A percentile compares a stretch with the other conserved stretches of the same genome.
These are phyloP conservation scores for Temnopleurus reevesii DNA, from an alignment of 53 echinoderm and acorn worm species.

Conservation along the genomic window DNA sequence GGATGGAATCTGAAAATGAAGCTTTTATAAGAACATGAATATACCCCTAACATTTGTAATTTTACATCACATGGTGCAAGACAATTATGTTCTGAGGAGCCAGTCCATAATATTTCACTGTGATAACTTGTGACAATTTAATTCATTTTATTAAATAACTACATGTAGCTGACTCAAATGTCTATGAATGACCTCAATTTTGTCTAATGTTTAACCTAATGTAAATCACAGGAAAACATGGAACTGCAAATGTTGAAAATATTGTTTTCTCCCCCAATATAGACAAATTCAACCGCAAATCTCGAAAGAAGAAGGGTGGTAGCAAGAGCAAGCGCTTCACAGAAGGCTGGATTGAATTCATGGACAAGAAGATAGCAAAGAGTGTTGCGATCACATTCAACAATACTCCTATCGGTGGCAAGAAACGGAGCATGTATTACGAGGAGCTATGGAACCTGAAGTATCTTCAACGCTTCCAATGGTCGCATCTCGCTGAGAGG, in stretches of 20 bases:
- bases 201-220: too few relatives aligned
- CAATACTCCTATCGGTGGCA: constrained; percentile 82
- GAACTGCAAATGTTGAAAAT: neutral
- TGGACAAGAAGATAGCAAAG: constrained; percentile 89
- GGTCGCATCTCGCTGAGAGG: constrained; percentile 86
- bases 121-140: too few relatives aligned
- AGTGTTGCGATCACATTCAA: constrained; percentile 85
- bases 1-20: too few relatives aligned
- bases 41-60: too few relatives aligned
- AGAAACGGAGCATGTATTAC: constrained; percentile 80
- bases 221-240: too few relatives aligned
- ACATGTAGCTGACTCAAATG: too few relatives aligned
- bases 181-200: too few relatives aligned
- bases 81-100: too few relatives aligned
- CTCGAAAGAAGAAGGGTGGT: constrained; percentile 78
- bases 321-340: constrained; percentile 65
- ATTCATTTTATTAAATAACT: too few relatives aligned
- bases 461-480: constrained; percentile 86
- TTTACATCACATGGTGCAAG: too few relatives aligned
- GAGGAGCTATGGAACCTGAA: constrained; percentile 94
- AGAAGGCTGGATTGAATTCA: constrained; percentile 95
- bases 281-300: constrained; percentile 72
- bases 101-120: too few relatives aligned
- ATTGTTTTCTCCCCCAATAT: constrained; percentile 13
- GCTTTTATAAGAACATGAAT: too few relatives aligned